phyloP scores from a whole-genome alignment of 2,113 vertebrate species.

The Sterrhoptilus dennistouni region DNA sequence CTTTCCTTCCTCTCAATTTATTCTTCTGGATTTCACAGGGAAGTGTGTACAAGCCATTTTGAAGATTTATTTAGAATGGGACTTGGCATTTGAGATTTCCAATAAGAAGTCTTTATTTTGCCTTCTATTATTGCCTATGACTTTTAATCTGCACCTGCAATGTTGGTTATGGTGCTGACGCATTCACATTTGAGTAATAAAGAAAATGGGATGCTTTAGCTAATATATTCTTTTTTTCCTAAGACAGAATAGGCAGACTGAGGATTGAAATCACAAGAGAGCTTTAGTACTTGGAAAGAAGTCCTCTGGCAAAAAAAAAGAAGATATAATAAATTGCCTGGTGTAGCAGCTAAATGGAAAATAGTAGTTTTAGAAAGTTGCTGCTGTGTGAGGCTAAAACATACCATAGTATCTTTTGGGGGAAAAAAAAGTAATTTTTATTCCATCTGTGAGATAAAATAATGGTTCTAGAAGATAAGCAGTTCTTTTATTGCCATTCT shows the following conservation, averaged over 20 bases:
- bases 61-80: constrained; percentile 4
- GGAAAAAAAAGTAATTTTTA: neutral
- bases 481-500: neutral
- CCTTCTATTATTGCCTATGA: neutral
- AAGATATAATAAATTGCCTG: neutral
- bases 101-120: constrained; percentile 1
- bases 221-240: neutral
- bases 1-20: constrained; percentile 1
- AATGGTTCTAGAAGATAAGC: neutral
- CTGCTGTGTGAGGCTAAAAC: neutral
- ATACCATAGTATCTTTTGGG: neutral
- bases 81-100: constrained; percentile 11
- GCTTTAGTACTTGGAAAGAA: neutral
- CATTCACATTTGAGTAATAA: neutral
- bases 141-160: constrained; percentile 1
- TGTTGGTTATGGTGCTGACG: neutral
- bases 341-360: neutral
- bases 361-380: neutral
- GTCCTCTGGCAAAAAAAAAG: neutral
- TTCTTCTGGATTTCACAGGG: neutral
- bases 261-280: neutral
- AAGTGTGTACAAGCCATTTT: neutral
- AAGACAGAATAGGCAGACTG: neutral
- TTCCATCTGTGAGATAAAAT: neutral
- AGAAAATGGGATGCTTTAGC: neutral